phyloP scores from a whole-genome alignment of 2,113 vertebrate genomes.

The Amazona guildingii region DNA sequence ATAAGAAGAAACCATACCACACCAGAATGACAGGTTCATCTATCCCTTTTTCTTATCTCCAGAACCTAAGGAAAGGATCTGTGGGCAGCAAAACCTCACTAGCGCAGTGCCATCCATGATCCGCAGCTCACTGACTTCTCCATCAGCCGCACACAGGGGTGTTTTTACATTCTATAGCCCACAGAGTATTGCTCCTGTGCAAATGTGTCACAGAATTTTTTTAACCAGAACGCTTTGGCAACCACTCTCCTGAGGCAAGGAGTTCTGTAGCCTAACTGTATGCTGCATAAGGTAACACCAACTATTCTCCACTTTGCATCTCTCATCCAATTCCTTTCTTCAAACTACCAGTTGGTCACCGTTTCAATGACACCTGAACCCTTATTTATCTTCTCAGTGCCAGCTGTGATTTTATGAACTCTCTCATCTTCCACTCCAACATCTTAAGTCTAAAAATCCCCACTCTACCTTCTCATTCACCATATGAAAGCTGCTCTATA shows the following conservation, averaged over 20 bases:
- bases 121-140: neutral
- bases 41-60: neutral
- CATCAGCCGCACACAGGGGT: neutral
- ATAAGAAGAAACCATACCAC: neutral
- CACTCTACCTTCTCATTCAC: neutral
- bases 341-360: neutral
- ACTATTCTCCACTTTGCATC: neutral
- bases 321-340: neutral
- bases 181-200: neutral
- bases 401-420: neutral
- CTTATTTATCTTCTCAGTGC: neutral
- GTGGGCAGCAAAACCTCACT: neutral
- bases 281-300: neutral
- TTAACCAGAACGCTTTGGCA: neutral
- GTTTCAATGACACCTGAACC: neutral
- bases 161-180: neutral
- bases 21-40: neutral
- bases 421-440: neutral
- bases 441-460: neutral
- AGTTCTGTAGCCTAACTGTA: neutral
- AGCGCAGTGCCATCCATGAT: neutral
- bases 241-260: neutral
- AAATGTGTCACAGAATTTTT: neutral
- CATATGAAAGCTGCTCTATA: neutral
- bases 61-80: neutral